These are phyloP conservation scores for Dasypolia templi DNA, from an alignment of 2,888 invertebrate species.

Conservation along the genomic window DNA sequence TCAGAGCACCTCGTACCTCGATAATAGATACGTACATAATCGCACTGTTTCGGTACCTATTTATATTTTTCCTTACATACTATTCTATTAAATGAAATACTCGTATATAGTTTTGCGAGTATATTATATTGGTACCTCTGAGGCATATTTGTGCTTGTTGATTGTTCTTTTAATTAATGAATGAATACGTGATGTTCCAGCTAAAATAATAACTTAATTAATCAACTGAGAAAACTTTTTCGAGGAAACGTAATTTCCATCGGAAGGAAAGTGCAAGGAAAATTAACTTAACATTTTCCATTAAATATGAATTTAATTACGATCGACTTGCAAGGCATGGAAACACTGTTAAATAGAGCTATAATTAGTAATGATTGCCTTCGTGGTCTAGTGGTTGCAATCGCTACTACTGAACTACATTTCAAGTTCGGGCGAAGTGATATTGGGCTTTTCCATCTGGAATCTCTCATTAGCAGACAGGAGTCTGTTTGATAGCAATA, in stretches of 20 bases:
- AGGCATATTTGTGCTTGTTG: too few species aligned
- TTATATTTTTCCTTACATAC: neutral
- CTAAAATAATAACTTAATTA: neutral
- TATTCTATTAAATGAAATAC: neutral
- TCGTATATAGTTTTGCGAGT: neutral
- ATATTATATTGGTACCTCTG: neutral
- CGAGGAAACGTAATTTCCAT: neutral
- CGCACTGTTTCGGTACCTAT: neutral
- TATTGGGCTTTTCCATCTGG: too few species aligned
- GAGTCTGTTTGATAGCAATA: neutral
- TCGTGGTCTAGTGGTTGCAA: neutral
- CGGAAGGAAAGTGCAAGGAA: neutral
- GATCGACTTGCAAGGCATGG: neutral
- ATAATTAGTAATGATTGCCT: neutral
- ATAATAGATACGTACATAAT: neutral
- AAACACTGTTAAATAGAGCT: slow-evolving; percentile 4
- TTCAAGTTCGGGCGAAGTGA: neutral
- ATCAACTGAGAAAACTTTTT: neutral
- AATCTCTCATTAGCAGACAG: neutral
- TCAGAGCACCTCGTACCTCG: too few species aligned
- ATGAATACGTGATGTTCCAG: neutral
- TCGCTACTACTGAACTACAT: neutral
- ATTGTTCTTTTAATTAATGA: neutral
- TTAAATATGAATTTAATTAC: slow-evolving; percentile 2
- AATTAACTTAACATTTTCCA: neutral